Evolutionary conservation across 2,888 invertebrate species (phyloP), one percentile per base, ranked within the genome.

Genomic region (Yponomeuta sedellus): DNA sequence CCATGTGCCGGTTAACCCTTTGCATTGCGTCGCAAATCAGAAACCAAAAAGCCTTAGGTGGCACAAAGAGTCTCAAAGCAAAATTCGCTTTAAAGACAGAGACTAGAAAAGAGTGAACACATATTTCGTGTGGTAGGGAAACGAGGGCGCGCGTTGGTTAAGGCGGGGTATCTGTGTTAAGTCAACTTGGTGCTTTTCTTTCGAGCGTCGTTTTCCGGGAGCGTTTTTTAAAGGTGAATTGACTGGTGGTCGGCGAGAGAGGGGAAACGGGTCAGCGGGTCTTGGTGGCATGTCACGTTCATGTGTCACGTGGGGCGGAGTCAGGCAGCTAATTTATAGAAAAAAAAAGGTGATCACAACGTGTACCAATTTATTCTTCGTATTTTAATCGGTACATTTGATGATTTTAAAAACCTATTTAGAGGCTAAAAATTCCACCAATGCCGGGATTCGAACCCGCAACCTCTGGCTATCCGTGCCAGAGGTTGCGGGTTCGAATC

Each of bases 251-350:
- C 82, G 81, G 78, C 83, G 83, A 82, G 78, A 82, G 81, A 78
- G 79, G 82, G 83, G 85, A 90, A 90, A 79, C 86, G 81, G 91
- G 90, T 89, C 90, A 90, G 85, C 86, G 77, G 86, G 88, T 84
- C 84, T 85, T 78, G 75, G 77, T 76, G 72, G 76, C 81, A 79
- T 88, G 86, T 89, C 88, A 87, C 84, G 85, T 82, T 89, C 88
- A 87, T 84, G 85, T 82, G 83, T 79, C 87, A 87, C 78, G 83
- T 83, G 90, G 78, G 79, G 64, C 73, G 85, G 67, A 85, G 74
- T 78, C 63, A n/a, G 22, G n/a, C 1, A 2, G 39, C 61, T 52
- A 39, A 57, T 52, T 52, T 52, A 4, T 12, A 52, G 4, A 0
- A 0, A 34, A 34, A 34, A 34, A 34, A 6, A 34, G 1, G 34